Evolutionary conservation across 2,888 invertebrate species (phyloP), one percentile per base, ranked within the genome.

Genomic region (Nemotelus nigrinus): DNA sequence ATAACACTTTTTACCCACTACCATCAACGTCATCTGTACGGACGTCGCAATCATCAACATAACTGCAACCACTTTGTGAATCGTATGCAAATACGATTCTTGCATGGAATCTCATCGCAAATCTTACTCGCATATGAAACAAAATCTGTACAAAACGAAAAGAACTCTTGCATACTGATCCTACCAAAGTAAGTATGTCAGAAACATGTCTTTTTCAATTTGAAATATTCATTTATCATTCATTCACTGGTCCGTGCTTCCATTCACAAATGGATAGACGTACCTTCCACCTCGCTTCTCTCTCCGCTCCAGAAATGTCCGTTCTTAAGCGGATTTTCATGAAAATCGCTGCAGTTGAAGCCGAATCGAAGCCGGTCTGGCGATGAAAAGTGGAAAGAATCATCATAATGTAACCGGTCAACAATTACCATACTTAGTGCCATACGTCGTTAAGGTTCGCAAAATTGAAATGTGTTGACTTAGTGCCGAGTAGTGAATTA

Each of bases 381-480:
- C 7, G 44, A 70, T 70, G 41, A 7, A 50, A 53, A 41, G 50
- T 55, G 70, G 10, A 70, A 55, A 8, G 70, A 55, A 55, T 53
- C 55, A 41, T 70, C 70, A 55, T 53, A 53, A 70, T 48, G 53
- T 55, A 78, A 74, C 48, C 78, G 50, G 63, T 63, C 75, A 76
- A 74, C 77, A 79, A 79, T 79, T 79, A 77, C 65, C 77, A 57
- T 55, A 74, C 53, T 67, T 63, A 63, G 63, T 74, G 71, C 65
- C 78, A 57, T 41, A 65, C 53, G 77, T 63, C 72, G 72, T 63
- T 79, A 79, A 74, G 53, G 74, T 75, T 74, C 68, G 77, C 67
- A 68, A 74, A 60, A 68, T 72, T 53, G 76, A 76, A 76, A 64
- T 71, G 78, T 77, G 78, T 48, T 71, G 75, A 70, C 53, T 58